Percentiles rank a stretch among this genome's conserved stretches.
phyloP scores from a whole-genome alignment of 2,888 invertebrate genomes.

The Listrodromus nycthemerus region DNA sequence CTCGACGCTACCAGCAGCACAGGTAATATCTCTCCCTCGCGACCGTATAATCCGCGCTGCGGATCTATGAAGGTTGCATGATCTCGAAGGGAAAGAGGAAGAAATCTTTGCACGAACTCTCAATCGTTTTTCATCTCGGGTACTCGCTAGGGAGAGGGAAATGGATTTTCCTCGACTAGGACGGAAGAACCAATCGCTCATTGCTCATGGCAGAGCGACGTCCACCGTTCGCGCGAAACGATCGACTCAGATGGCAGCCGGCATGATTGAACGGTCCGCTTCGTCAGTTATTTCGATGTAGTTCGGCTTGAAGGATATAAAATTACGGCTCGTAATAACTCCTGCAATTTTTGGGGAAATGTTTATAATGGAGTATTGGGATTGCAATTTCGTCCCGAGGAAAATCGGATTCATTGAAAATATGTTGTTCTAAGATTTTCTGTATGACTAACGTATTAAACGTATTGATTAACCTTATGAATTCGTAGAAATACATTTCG shows the following conservation, averaged over 20 bases:
- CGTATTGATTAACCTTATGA: background rate
- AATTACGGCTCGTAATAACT: background rate
- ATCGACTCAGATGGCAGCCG: slow-evolving; percentile 6
- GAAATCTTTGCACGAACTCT: slow-evolving; percentile 38
- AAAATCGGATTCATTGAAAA: too few species aligned
- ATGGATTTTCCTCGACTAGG: slow-evolving; percentile 55
- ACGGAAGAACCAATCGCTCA: slow-evolving; percentile 66
- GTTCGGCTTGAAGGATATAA: background rate
- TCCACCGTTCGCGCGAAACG: slow-evolving; percentile 29
- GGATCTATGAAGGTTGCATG: slow-evolving; percentile 24
- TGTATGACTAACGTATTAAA: background rate
- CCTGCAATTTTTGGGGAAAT: background rate
- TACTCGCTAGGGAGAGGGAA: slow-evolving; percentile 14
- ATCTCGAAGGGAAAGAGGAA: background rate
- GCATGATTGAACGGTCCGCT: slow-evolving; percentile 47
- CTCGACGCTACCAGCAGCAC: slow-evolving; percentile 8
- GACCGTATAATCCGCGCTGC: background rate
- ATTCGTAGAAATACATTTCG: background rate
- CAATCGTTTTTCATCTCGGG: slow-evolving; percentile 42
- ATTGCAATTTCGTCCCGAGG: too few species aligned
- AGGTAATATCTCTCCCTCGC: slow-evolving; percentile 35
- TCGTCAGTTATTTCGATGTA: slow-evolving; percentile 23
- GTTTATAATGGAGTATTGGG: too few species aligned
- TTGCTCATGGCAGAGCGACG: slow-evolving; percentile 40
- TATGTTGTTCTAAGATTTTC: background rate